Conservation (phyloP, 2,797 vertebrate species). For the Xenopus petersii region DNA sequence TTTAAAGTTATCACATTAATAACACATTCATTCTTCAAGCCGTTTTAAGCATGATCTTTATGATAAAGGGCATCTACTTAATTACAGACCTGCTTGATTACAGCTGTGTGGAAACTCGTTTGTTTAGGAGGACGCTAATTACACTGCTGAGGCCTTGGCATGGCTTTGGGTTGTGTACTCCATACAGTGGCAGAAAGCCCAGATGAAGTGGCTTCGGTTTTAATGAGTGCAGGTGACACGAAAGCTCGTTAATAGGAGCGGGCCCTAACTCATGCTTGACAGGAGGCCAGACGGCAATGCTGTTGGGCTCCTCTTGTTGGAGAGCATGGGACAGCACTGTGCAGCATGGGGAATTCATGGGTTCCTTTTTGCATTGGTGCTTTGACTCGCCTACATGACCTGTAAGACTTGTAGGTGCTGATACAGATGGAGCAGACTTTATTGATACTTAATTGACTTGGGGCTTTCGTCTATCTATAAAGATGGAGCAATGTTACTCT, state of each 20-base stretch:
- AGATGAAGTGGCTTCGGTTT: slow-evolving; percentile 40
- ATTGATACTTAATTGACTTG: too few species aligned
- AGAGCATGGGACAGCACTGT: neutral
- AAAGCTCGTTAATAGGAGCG: slow-evolving; percentile 20
- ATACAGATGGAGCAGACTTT: too few species aligned
- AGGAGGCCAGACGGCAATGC: slow-evolving; percentile 11
- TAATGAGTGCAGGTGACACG: slow-evolving; percentile 10
- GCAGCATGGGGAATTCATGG: too few species aligned
- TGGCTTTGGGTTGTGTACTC: slow-evolving; percentile 60
- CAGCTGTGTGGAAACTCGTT: slow-evolving; percentile 98
- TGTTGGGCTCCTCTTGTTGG: neutral
- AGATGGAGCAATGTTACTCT: too few species aligned
- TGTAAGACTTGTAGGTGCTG: too few species aligned
- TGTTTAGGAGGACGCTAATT: slow-evolving; percentile 98
- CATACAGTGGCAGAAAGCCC: slow-evolving; percentile 54
- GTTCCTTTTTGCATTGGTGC: too few species aligned
- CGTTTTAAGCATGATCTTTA: slow-evolving; percentile 97
- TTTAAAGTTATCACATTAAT: slow-evolving; percentile 87
- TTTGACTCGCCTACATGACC: too few species aligned
- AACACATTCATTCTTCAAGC: slow-evolving; percentile 91
- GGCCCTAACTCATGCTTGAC: slow-evolving; percentile 28
- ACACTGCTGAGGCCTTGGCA: slow-evolving; percentile 84
- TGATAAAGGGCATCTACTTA: slow-evolving; percentile 99
- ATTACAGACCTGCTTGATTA: slow-evolving; percentile 99
- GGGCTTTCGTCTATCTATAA: too few species aligned